Evolutionary conservation across 2,797 vertebrate genomes (phyloP), one percentile per base, ranked within the genome.

Genomic region (Pagetopsis macropterus): DNA sequence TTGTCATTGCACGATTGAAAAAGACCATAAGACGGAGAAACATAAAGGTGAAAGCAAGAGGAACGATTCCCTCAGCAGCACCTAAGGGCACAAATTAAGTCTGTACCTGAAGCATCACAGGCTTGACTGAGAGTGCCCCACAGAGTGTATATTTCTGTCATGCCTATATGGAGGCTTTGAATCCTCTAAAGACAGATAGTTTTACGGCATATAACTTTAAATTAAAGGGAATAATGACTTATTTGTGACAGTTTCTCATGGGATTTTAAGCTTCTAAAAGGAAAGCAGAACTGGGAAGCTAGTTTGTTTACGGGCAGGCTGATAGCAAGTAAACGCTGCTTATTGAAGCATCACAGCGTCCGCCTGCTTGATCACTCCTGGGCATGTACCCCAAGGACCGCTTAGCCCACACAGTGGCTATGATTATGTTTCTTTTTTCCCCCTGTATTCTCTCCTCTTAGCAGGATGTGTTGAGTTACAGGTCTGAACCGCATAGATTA

Each of bases 401-500:
- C 71, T 79, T 44, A 81, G 70, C 80, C 77, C 83, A 83, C 82
- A 75, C 82, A 72, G 75, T 23, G 56, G 73, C 55, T 81, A 58
- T 12, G 5, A 46, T 78, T 55, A 10, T 51, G 46, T 76, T 85
- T 37, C 4, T 83, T 80, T 79, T 43, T 16, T 9, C 11, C 44
- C 37, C 46, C 27, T 11, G 37, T 55, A 59, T 52, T 54, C 44
- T 70, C 43, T 70, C 4, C 41, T 80, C 70, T 77, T 64, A 72
- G 72, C 84, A 68, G 74, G 77, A 87, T 55, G 83, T 63, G 52
- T 66, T 63, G 61, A 76, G 57, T 64, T 84, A 64, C 64, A 80
- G 68, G 74, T 88, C 84, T 85, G 76, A 84, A 76, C 56, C 33
- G 2, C 59, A 75, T 63, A 87, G 83, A 89, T 88, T 83, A 85